Evolutionary conservation across 2,888 invertebrate genomes (phyloP).

Genomic region (Psylliodes chrysocephalus): DNA sequence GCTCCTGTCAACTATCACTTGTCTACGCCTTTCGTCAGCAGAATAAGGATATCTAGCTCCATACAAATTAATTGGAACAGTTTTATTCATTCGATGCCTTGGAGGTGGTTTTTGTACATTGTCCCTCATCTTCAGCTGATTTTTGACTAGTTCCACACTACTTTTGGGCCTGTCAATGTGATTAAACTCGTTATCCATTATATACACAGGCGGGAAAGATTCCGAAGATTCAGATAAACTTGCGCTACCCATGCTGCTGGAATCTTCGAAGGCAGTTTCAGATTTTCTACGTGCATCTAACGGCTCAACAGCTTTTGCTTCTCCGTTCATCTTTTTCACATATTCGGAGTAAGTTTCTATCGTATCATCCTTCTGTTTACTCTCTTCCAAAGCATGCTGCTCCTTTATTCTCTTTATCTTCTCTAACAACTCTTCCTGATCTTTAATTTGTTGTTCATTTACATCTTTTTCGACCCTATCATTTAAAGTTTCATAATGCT

Average conservation of each 20-base stretch:
- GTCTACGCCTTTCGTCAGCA: slow-evolving; percentile 38
- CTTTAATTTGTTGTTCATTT: slow-evolving; percentile 68
- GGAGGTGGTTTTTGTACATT: slow-evolving; percentile 42
- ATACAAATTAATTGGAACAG: slow-evolving; percentile 54
- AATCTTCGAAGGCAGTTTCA: slow-evolving; percentile 27
- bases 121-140: slow-evolving; percentile 56
- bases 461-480: slow-evolving; percentile 72
- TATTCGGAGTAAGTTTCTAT: slow-evolving; percentile 61
- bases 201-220: slow-evolving; percentile 55
- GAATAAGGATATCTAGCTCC: slow-evolving; percentile 40
- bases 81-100: slow-evolving; percentile 56
- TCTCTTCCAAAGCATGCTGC: slow-evolving; percentile 47
- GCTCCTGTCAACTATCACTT: slow-evolving; percentile 24
- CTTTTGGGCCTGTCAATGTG: slow-evolving; percentile 58
- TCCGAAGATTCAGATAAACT: slow-evolving; percentile 45
- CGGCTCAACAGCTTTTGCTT: slow-evolving; percentile 20
- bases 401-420: slow-evolving; percentile 56
- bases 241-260: neutral
- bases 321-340: slow-evolving; percentile 54
- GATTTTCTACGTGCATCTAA: slow-evolving; percentile 17
- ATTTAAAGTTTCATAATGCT: slow-evolving; percentile 73
- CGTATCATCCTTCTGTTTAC: slow-evolving; percentile 53
- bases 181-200: slow-evolving; percentile 36
- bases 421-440: slow-evolving; percentile 63
- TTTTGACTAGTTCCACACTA: slow-evolving; percentile 59